phyloP scores from a whole-genome alignment of 2,113 vertebrate genomes.

The Coregonus clupeaformis region DNA sequence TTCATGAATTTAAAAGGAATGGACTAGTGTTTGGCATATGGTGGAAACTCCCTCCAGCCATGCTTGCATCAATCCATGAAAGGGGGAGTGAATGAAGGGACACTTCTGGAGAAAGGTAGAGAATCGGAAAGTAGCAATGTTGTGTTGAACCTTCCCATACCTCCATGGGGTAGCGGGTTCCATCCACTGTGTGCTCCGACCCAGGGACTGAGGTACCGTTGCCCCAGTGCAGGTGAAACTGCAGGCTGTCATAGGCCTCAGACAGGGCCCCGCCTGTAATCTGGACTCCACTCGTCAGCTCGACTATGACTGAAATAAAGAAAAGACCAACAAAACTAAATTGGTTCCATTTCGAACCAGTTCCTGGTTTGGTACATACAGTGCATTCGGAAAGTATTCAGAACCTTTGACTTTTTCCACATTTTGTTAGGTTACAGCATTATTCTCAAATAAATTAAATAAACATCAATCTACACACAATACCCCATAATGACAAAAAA shows the following conservation, averaged over 20 bases:
- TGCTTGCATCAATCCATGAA: too few species aligned
- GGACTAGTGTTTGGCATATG: not conserved
- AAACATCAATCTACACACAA: too few species aligned
- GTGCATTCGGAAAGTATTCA: too few species aligned
- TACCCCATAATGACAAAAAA: too few species aligned
- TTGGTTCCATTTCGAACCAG: not conserved
- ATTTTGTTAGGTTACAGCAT: too few species aligned
- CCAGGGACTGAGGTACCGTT: constrained; percentile 42
- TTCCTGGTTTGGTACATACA: not conserved
- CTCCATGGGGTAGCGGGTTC: constrained; percentile 69
- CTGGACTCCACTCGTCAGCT: accelerated
- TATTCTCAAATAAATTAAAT: too few species aligned
- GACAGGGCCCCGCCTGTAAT: constrained; percentile 52
- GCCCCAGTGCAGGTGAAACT: constrained; percentile 75
- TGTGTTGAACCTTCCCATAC: constrained; percentile 30
- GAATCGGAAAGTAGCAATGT: too few species aligned
- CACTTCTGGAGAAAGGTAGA: not conserved
- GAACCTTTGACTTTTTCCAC: too few species aligned
- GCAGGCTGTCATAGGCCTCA: constrained; percentile 37
- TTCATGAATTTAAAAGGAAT: not conserved
- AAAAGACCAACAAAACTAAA: not conserved
- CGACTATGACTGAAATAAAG: constrained; percentile 45
- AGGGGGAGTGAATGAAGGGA: not conserved
- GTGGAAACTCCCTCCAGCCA: not conserved
- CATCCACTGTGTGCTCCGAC: constrained; percentile 69